Evolutionary conservation across 2,888 invertebrate species (phyloP).

Genomic region (Lingula anatina): DNA sequence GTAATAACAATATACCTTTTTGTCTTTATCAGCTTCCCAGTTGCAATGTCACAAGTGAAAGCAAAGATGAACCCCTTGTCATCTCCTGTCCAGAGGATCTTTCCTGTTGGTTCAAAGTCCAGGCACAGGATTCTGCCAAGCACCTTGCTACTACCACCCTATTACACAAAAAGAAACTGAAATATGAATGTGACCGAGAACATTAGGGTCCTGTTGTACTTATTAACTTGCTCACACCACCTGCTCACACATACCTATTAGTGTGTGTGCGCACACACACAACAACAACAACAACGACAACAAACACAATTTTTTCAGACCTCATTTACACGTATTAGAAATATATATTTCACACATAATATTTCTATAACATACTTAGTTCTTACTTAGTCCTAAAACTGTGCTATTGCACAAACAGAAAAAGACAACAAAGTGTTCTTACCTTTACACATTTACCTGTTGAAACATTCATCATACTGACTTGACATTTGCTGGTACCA

Average conservation of each 20-base stretch:
- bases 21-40: conserved; percentile 65
- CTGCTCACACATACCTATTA: too few relatives aligned
- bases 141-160: conserved; percentile 56
- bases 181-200: too few relatives aligned
- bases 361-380: too few relatives aligned
- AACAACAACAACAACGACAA: too few relatives aligned
- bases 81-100: conserved; percentile 78
- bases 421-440: conserved; percentile 1
- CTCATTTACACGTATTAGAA: too few relatives aligned
- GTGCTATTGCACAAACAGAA: conserved; percentile 28
- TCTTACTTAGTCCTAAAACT: too few relatives aligned
- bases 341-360: too few relatives aligned
- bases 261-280: too few relatives aligned
- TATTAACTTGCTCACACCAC: too few relatives aligned
- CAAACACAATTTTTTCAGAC: too few relatives aligned
- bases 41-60: conserved; percentile 65
- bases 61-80: conserved; percentile 70
- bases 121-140: conserved; percentile 62
- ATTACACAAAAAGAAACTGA: conserved; percentile 6
- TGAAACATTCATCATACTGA: conserved; percentile 76
- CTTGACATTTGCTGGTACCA: conserved; percentile 60
- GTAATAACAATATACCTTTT: conserved; percentile 58
- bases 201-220: too few relatives aligned
- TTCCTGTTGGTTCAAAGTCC: conserved; percentile 72
- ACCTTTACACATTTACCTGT: conserved; percentile 68